Conservation (phyloP, 1,140 invertebrate genomes). For the Ooceraea biroi region DNA sequence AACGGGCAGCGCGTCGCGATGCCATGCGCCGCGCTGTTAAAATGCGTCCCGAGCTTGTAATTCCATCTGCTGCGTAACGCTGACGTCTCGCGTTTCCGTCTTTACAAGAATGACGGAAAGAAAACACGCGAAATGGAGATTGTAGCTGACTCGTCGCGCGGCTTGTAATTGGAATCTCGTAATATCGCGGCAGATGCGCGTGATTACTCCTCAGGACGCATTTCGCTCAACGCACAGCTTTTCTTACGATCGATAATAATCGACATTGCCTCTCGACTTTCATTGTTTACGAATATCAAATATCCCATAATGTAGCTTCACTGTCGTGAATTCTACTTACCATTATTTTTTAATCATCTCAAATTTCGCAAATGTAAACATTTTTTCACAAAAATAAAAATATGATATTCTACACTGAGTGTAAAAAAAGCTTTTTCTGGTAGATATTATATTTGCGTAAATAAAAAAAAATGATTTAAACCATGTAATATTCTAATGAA, state of each 20-base stretch:
- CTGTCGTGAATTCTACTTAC: neutral
- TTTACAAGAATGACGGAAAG: slow-evolving; percentile 11
- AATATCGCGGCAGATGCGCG: slow-evolving; percentile 45
- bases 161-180: slow-evolving; percentile 49
- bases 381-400: too few species aligned
- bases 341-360: neutral
- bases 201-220: slow-evolving; percentile 22
- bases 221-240: neutral
- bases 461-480: too few species aligned
- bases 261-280: neutral
- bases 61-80: slow-evolving; percentile 19
- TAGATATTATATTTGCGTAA: too few species aligned
- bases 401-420: too few species aligned
- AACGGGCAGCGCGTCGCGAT: neutral
- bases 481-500: too few species aligned
- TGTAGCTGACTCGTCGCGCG: slow-evolving; percentile 1
- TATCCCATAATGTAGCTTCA: neutral
- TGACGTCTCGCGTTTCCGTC: slow-evolving; percentile 26
- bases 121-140: slow-evolving; percentile 20
- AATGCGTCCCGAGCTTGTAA: slow-evolving; percentile 49
- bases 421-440: too few species aligned
- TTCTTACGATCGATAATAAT: slow-evolving; percentile 21
- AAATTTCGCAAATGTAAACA: too few species aligned
- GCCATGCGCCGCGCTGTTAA: neutral
- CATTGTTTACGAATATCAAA: neutral